Percentiles rank a stretch among this genome's conserved stretches.
Evolutionary conservation across 2,113 vertebrate genomes (phyloP).

Genomic region (pig (Sus scrofa)): DNA sequence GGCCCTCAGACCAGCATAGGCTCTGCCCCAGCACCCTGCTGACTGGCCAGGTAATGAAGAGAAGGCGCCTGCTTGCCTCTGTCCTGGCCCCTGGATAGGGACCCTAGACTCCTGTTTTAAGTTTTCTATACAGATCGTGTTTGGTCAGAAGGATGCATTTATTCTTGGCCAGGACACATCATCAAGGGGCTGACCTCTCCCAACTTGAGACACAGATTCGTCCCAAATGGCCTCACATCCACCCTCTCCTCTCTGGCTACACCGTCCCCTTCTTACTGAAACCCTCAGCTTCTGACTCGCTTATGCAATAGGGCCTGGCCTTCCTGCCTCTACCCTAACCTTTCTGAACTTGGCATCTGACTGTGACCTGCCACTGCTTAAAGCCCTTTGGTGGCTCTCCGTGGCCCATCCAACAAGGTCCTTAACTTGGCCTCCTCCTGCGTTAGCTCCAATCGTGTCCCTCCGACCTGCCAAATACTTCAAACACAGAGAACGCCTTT

Average conservation of each 20-base stretch:
- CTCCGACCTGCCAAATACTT: not conserved
- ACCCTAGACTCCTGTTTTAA: not conserved
- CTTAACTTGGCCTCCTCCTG: not conserved
- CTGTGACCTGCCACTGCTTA: not conserved
- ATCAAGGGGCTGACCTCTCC: not conserved
- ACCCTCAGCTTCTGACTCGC: not conserved
- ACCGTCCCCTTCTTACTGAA: not conserved
- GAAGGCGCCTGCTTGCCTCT: not conserved
- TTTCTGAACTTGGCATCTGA: conserved; percentile 19
- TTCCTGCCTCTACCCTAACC: not conserved
- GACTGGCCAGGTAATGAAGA: not conserved
- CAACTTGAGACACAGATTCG: not conserved
- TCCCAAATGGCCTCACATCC: not conserved
- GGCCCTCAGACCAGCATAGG: no score
- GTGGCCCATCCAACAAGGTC: not conserved
- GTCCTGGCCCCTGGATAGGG: not conserved
- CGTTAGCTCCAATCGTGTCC: rapidly evolving
- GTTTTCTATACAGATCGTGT: not conserved
- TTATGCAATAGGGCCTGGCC: not conserved
- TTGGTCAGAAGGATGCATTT: conserved; percentile 9
- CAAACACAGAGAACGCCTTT: not conserved
- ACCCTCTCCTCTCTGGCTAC: not conserved
- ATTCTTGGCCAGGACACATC: not conserved
- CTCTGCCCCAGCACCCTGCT: not conserved
- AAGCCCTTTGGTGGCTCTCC: not conserved